phyloP scores from a whole-genome alignment of 2,113 vertebrate species.

The Paedocypris sp. region DNA sequence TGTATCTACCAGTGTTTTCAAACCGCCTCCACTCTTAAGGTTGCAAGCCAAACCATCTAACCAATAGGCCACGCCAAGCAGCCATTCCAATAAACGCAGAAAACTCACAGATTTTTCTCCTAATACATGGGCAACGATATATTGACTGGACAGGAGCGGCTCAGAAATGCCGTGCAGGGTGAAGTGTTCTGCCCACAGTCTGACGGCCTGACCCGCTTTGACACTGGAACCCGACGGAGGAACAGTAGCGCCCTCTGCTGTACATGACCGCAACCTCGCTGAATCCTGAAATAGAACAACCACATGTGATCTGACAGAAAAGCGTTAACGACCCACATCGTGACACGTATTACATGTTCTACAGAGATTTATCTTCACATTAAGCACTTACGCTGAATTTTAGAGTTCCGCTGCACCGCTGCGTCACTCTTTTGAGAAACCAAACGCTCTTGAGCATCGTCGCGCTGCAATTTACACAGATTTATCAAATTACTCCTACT shows the following conservation, averaged over 20 bases:
- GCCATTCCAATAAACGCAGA: background rate
- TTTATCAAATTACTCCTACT: background rate
- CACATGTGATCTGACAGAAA: background rate
- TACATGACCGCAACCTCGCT: background rate
- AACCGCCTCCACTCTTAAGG: too few species aligned
- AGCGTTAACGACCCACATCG: background rate
- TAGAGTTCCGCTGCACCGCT: background rate
- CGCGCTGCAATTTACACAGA: background rate
- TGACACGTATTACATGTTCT: background rate
- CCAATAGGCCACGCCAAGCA: too few species aligned
- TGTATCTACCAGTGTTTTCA: too few species aligned
- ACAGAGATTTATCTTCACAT: too few species aligned
- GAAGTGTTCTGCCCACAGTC: conserved; percentile 70
- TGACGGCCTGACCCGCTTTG: conserved; percentile 50
- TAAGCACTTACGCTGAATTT: background rate
- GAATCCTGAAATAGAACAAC: background rate
- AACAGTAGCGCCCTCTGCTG: conserved; percentile 11
- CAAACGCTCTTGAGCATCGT: background rate
- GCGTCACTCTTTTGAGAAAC: background rate
- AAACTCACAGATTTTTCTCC: conserved; percentile 81
- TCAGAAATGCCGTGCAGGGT: conserved; percentile 67
- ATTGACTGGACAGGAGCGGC: conserved; percentile 70
- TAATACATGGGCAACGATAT: conserved; percentile 82
- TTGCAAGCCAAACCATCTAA: too few species aligned
- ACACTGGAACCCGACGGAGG: conserved; percentile 33